These are phyloP conservation scores for Mythimna loreyi DNA, from an alignment of 2,888 invertebrate genomes.

Conservation along the genomic window DNA sequence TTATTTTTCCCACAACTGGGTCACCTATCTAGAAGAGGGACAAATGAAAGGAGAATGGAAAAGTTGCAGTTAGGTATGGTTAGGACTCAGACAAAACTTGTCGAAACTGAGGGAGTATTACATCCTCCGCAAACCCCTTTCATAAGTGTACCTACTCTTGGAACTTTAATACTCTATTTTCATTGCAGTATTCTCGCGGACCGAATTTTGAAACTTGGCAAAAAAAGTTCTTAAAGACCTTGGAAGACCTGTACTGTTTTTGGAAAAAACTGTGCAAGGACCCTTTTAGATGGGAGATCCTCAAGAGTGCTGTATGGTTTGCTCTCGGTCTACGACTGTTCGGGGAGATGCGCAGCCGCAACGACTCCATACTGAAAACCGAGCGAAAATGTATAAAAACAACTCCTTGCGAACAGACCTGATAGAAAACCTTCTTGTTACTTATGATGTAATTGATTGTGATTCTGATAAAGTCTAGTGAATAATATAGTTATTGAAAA, in stretches of 20 bases:
- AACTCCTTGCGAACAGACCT: too few species aligned
- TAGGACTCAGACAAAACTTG: too few species aligned
- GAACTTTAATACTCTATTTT: neutral
- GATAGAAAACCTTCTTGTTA: neutral
- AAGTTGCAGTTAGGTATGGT: neutral
- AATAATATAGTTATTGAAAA: constrained; percentile 13
- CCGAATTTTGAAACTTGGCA: constrained; percentile 8
- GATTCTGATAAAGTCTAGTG: neutral
- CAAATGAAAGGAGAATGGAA: too few species aligned
- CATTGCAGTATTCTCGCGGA: constrained; percentile 18
- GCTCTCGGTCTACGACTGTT: constrained; percentile 36
- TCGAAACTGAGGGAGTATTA: neutral
- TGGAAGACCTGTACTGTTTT: constrained; percentile 7
- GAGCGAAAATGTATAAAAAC: neutral
- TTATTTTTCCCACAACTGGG: too few species aligned
- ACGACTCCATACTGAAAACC: neutral
- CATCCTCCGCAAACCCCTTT: neutral
- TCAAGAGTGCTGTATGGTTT: constrained; percentile 50
- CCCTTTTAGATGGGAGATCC: constrained; percentile 32
- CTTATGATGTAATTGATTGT: neutral
- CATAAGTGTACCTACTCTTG: neutral
- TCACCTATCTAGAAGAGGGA: too few species aligned
- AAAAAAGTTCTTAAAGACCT: neutral
- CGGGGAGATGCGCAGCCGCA: constrained; percentile 10
- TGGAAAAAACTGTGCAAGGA: constrained; percentile 42